phyloP scores from a whole-genome alignment of 2,797 vertebrate genomes.

The Gymnoscopelus braueri region DNA sequence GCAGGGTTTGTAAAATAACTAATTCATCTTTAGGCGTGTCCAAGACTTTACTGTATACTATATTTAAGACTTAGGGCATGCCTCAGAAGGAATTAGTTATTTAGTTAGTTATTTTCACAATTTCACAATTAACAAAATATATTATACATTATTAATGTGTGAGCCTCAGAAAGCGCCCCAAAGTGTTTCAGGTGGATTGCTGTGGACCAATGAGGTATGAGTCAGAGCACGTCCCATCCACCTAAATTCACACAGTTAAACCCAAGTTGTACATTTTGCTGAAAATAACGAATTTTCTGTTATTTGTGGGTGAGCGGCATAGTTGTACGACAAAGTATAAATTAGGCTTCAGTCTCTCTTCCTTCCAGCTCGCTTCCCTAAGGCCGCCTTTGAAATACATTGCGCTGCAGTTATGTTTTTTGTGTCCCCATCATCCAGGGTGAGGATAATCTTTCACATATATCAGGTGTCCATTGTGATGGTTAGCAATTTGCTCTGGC shows the following conservation, averaged over 20 bases:
- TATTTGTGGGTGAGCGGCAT: neutral
- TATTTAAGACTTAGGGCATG: too few species aligned
- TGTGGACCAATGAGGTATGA: constrained; percentile 31
- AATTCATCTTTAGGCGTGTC: constrained; percentile 43
- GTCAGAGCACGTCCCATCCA: constrained; percentile 56
- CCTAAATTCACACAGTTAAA: constrained; percentile 58
- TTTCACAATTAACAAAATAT: neutral
- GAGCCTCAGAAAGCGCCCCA: constrained; percentile 51
- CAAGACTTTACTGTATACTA: too few species aligned
- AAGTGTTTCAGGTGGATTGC: constrained; percentile 53
- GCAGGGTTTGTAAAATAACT: constrained; percentile 38
- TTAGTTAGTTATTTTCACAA: too few species aligned
- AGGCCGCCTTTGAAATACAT: constrained; percentile 64
- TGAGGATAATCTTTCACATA: constrained; percentile 57
- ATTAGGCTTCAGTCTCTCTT: too few species aligned
- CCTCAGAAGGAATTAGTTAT: too few species aligned
- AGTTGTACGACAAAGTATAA: neutral
- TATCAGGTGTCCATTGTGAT: constrained; percentile 67
- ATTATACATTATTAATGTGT: constrained; percentile 55
- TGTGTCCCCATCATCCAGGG: constrained; percentile 23
- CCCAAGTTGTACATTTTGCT: constrained; percentile 22
- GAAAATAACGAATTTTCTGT: neutral
- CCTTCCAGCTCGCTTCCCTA: constrained; percentile 33
- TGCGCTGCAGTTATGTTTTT: constrained; percentile 45
- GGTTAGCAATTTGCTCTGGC: constrained; percentile 57